Base-by-base conservation (phyloP, 35 echinoderm and acorn worm genomes). In the Hemicentrotus pulcherrimus region DNA sequence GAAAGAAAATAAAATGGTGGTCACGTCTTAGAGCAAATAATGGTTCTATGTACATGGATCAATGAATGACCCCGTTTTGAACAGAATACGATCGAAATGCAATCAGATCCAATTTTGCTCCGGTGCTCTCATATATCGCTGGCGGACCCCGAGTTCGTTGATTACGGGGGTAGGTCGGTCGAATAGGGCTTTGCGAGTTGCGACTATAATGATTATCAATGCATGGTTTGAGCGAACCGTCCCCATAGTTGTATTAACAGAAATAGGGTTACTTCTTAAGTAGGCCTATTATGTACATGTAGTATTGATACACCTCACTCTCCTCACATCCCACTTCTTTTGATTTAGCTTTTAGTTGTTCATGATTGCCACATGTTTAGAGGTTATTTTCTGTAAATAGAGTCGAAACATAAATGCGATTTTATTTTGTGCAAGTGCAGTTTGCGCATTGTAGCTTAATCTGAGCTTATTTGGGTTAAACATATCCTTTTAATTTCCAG, bases 21-120 rank as follows among this genome's bases (percentile, higher is more conserved):
- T 78, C 65, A 78, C 65, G 65, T 78, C 65, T 78, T n/a, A 28
- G 65, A 78, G 65, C 65, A 78, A 78, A 78, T 78, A 78, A 78
- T 78, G 65, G 65, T 78, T 78, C 65, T 78, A 78, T 78, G 65
- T 78, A 78, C 65, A 78, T 78, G 65, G 65, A 78, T 78, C 65
- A 78, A 78, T 78, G 65, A n/a, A 78, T 78, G 65, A 78, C 65
- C 65, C 24, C 19, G 28, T 78, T 78, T 78, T 78, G 65, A 78
- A 78, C 65, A 78, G 65, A 78, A 78, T 78, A 78, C 65, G 65
- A 78, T 78, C 65, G 65, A 78, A 78, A 78, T 78, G 65, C 65
- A 78, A 78, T 78, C 65, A 78, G 65, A 78, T 78, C 65, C 65
- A 78, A 78, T 78, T 78, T 78, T 78, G 65, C 65, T 78, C 65